Percentiles rank a stretch among this genome's conserved stretches.
phyloP scores from a whole-genome alignment of 2,888 invertebrate species.

The Pherbina coryleti region DNA sequence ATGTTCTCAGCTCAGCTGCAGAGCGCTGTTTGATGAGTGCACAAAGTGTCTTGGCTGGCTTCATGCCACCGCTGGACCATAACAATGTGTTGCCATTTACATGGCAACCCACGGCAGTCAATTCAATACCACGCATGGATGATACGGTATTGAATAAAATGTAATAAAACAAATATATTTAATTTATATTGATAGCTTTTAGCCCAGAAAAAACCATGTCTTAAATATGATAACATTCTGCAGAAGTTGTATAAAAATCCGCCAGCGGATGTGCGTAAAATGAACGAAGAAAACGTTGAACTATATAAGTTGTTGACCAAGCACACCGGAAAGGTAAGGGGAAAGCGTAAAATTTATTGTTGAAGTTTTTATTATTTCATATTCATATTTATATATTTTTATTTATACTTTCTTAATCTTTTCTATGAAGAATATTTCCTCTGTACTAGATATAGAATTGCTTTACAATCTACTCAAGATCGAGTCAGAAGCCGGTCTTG shows the following conservation, averaged over 20 bases:
- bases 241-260: constrained; percentile 71
- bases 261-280: constrained; percentile 70
- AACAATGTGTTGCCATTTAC: constrained; percentile 68
- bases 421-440: constrained; percentile 69
- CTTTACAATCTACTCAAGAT: constrained; percentile 80
- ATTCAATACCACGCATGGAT: constrained; percentile 77
- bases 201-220: constrained; percentile 72
- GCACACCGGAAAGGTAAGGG: constrained; percentile 71
- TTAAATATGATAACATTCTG: constrained; percentile 71
- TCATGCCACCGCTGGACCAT: constrained; percentile 70
- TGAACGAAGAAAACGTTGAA: constrained; percentile 72
- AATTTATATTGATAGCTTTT: constrained; percentile 55
- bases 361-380: too few species aligned
- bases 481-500: constrained; percentile 76
- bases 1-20: constrained; percentile 81
- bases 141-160: constrained; percentile 76
- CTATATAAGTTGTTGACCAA: constrained; percentile 76
- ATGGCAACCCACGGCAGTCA: constrained; percentile 93
- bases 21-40: constrained; percentile 89
- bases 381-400: too few species aligned
- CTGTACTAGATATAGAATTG: constrained; percentile 78
- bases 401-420: not conserved
- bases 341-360: not conserved
- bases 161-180: constrained; percentile 50
- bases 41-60: constrained; percentile 80